Percentiles rank a stretch among this genome's conserved stretches.
Evolutionary conservation across 1,140 invertebrate species (phyloP).

Genomic region (Bombus terrestris): DNA sequence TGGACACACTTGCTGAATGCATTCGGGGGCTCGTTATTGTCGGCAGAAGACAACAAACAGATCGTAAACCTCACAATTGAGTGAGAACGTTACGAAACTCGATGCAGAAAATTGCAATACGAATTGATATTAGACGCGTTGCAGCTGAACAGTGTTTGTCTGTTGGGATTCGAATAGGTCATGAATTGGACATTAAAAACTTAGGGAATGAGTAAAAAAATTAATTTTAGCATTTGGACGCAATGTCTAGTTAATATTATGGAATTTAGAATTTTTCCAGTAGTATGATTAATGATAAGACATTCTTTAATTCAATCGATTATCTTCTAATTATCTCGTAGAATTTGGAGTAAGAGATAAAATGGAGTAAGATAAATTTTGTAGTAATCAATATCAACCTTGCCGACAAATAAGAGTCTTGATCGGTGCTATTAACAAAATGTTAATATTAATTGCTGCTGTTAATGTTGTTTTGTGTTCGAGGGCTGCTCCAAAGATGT

Average conservation of each 20-base stretch:
- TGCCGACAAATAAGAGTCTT: too few relatives aligned
- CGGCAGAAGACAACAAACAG: constrained; percentile 29
- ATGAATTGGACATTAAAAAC: background rate
- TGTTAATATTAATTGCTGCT: too few relatives aligned
- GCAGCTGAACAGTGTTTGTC: background rate
- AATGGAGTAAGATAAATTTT: too few relatives aligned
- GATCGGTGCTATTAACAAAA: too few relatives aligned
- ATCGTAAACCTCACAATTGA: constrained; percentile 41
- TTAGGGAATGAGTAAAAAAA: background rate
- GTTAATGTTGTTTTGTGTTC: too few relatives aligned
- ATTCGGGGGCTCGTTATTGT: constrained; percentile 37
- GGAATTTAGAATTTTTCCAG: background rate
- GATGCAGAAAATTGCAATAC: background rate
- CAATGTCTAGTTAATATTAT: background rate
- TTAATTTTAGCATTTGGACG: background rate
- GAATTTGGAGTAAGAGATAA: too few relatives aligned
- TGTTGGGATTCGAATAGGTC: background rate
- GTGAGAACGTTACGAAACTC: background rate
- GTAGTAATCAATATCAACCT: too few relatives aligned
- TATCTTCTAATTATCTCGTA: too few relatives aligned
- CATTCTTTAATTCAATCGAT: too few relatives aligned
- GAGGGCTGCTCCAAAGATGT: too few relatives aligned
- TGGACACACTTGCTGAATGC: background rate
- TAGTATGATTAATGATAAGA: too few relatives aligned
- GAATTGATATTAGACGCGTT: background rate